Percentiles rank a stretch among this genome's conserved stretches.
phyloP scores from a whole-genome alignment of 1,140 invertebrate species.

The Helicoverpa armigera region DNA sequence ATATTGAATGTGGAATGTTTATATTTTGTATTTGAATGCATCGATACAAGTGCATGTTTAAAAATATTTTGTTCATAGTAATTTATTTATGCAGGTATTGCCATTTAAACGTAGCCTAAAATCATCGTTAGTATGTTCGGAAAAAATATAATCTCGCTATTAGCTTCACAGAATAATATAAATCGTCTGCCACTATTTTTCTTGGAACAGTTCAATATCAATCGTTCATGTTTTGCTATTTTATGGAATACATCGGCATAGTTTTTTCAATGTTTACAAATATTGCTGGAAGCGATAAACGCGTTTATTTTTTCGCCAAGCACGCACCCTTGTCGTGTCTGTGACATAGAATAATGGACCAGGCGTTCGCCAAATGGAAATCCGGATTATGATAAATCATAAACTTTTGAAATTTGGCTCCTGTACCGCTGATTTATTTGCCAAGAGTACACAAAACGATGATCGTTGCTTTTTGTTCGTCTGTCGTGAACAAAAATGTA shows the following conservation, averaged over 20 bases:
- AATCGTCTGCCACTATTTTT: not conserved
- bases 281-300: slow-evolving; percentile 59
- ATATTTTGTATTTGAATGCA: no score
- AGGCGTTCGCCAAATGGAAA: slow-evolving; percentile 82
- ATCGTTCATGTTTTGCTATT: slow-evolving; percentile 1
- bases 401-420: slow-evolving; percentile 83
- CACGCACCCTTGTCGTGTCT: slow-evolving; percentile 81
- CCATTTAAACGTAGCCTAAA: no score
- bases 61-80: no score
- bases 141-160: no score
- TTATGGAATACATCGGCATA: slow-evolving; percentile 24
- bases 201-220: not conserved
- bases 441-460: slow-evolving; percentile 71
- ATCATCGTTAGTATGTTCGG: no score
- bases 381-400: slow-evolving; percentile 85
- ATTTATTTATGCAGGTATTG: no score
- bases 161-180: not conserved
- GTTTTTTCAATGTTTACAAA: slow-evolving; percentile 62
- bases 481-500: slow-evolving; percentile 45
- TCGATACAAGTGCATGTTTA: no score
- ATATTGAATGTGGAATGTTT: not conserved
- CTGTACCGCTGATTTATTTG: slow-evolving; percentile 79
- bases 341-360: slow-evolving; percentile 85
- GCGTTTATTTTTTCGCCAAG: slow-evolving; percentile 70
- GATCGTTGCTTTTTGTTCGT: slow-evolving; percentile 60